Evolutionary conservation across 35 echinoderm and acorn worm species (phyloP).

Genomic region (Heliocidaris tuberculata): DNA sequence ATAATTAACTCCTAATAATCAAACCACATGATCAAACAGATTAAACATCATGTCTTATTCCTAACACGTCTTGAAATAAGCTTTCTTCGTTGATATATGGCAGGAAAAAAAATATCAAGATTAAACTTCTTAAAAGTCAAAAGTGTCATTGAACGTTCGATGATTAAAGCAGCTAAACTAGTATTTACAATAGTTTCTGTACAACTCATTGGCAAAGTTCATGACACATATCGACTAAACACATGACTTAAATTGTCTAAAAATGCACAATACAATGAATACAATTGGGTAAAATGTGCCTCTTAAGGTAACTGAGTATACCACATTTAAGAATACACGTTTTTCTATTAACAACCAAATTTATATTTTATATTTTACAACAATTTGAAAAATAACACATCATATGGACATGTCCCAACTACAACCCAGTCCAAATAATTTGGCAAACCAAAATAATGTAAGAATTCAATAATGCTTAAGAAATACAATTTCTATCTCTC

Average conservation of each 20-base stretch:
- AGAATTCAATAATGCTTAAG: not conserved
- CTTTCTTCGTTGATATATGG: not conserved
- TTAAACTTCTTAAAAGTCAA: not conserved
- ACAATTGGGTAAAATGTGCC: constrained; percentile 23
- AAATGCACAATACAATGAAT: constrained; percentile 46
- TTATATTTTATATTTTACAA: not conserved
- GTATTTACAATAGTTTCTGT: constrained; percentile 51
- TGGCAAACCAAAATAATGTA: not conserved
- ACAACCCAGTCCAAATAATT: not conserved
- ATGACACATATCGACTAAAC: constrained; percentile 27
- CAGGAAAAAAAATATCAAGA: not conserved
- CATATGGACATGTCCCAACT: not conserved
- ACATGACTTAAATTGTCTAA: constrained; percentile 31
- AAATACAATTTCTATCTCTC: not conserved
- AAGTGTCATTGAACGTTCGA: not conserved
- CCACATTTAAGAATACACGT: constrained; percentile 22
- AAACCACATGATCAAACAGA: not conserved
- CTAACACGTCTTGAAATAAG: not conserved
- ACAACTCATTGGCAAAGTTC: constrained; percentile 48
- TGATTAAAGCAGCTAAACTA: constrained; percentile 32
- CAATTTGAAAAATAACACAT: not conserved
- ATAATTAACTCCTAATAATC: not conserved
- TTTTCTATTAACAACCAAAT: not conserved
- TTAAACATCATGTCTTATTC: constrained; percentile 14
- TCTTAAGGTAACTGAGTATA: not conserved